phyloP scores from a whole-genome alignment of 1,140 invertebrate genomes.

The Ceratoteleas bidentatus region DNA sequence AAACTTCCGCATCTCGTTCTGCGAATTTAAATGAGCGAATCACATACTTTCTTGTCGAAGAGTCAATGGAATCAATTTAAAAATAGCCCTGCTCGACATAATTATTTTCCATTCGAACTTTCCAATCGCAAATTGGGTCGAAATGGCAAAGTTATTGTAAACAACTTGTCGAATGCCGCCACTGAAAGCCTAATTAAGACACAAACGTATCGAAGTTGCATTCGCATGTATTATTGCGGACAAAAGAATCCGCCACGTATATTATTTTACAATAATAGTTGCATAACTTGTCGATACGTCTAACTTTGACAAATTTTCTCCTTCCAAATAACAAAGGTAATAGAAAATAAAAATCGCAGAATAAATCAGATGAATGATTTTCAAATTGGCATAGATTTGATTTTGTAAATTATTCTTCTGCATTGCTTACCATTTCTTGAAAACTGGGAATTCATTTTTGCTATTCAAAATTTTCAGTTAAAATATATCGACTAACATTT shows the following conservation, averaged over 20 bases:
- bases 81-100: background rate
- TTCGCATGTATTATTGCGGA: constrained; percentile 24
- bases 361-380: too few species aligned
- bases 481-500: too few species aligned
- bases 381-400: too few species aligned
- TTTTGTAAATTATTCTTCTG: background rate
- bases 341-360: too few species aligned
- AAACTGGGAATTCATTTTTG: too few species aligned
- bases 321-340: constrained; percentile 18
- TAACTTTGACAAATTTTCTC: constrained; percentile 26
- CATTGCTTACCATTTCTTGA: too few species aligned
- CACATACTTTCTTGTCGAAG: constrained; percentile 30
- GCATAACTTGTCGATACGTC: constrained; percentile 41
- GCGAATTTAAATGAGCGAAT: constrained; percentile 50
- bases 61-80: background rate
- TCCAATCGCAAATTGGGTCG: background rate
- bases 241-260: constrained; percentile 49
- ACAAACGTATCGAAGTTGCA: constrained; percentile 34
- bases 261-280: constrained; percentile 60
- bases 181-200: constrained; percentile 40
- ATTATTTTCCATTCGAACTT: background rate
- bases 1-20: constrained; percentile 56
- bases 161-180: background rate
- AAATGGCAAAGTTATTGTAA: background rate
- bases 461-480: too few species aligned